Conservation (phyloP, 2,888 invertebrate genomes). For the Colletes collaris region DNA sequence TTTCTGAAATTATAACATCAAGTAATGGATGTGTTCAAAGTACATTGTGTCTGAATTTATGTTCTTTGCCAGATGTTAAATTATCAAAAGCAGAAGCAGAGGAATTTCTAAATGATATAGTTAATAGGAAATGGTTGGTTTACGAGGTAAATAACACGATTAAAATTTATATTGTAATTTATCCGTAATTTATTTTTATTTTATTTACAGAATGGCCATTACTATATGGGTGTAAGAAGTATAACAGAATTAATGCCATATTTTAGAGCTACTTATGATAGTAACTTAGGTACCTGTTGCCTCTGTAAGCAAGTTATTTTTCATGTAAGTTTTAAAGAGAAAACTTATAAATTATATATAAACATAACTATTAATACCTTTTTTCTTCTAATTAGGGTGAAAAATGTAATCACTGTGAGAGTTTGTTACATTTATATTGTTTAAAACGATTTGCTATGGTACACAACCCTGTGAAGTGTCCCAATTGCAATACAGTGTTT, state of each 20-base stretch:
- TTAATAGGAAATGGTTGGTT: conserved; percentile 71
- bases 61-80: conserved; percentile 60
- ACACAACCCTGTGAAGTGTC: conserved; percentile 64
- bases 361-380: conserved; percentile 7
- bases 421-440: conserved; percentile 68
- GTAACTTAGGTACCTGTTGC: conserved; percentile 70
- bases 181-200: neutral
- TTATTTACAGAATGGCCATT: conserved; percentile 72
- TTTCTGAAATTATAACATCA: conserved; percentile 73
- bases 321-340: conserved; percentile 70
- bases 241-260: conserved; percentile 77
- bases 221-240: conserved; percentile 79
- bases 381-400: conserved; percentile 63
- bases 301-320: conserved; percentile 77
- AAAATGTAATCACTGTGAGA: conserved; percentile 66
- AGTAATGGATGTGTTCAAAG: conserved; percentile 68
- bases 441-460: conserved; percentile 62
- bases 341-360: conserved; percentile 1
- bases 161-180: neutral
- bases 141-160: conserved; percentile 63
- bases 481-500: conserved; percentile 62
- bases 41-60: conserved; percentile 73
- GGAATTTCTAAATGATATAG: conserved; percentile 68
- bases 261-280: conserved; percentile 75
- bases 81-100: conserved; percentile 70